These are phyloP conservation scores for Uloborus diversus DNA, from an alignment of 1,140 invertebrate species.

Conservation along the genomic window DNA sequence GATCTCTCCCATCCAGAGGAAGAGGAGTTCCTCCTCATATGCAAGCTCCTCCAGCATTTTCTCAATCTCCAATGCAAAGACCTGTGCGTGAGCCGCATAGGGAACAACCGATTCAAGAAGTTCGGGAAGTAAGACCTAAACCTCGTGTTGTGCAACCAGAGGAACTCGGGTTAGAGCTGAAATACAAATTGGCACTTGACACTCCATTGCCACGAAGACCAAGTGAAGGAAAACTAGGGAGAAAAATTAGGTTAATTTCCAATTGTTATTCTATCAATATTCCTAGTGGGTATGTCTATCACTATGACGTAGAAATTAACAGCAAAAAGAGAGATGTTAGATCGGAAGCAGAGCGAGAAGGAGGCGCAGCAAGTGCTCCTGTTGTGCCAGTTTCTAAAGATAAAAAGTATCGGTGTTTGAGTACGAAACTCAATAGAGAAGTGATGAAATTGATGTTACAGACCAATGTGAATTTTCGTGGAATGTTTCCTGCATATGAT, in stretches of 20 bases:
- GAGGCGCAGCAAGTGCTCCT: background rate
- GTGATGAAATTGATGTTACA: slow-evolving; percentile 12
- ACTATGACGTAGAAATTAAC: slow-evolving; percentile 45
- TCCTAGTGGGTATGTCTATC: slow-evolving; percentile 31
- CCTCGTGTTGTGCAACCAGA: background rate
- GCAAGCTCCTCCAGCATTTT: background rate
- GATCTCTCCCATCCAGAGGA: too few species aligned
- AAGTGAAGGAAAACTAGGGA: background rate
- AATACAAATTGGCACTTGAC: background rate
- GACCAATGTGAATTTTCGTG: background rate
- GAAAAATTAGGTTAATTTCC: background rate
- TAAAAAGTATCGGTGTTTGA: slow-evolving; percentile 29
- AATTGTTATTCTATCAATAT: slow-evolving; percentile 27
- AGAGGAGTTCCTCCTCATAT: too few species aligned
- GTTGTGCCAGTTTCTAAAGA: background rate
- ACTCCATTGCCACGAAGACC: slow-evolving; percentile 5
- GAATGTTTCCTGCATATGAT: slow-evolving; percentile 37
- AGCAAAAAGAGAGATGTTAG: too few species aligned
- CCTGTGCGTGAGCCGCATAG: background rate
- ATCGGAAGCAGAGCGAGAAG: background rate
- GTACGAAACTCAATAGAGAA: slow-evolving; percentile 30
- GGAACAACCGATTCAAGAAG: background rate
- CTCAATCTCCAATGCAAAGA: background rate
- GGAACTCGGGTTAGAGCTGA: slow-evolving; percentile 21
- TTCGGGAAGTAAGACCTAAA: background rate